Evolutionary conservation across 2,888 invertebrate genomes (phyloP).

Genomic region (Quadriops clusia): DNA sequence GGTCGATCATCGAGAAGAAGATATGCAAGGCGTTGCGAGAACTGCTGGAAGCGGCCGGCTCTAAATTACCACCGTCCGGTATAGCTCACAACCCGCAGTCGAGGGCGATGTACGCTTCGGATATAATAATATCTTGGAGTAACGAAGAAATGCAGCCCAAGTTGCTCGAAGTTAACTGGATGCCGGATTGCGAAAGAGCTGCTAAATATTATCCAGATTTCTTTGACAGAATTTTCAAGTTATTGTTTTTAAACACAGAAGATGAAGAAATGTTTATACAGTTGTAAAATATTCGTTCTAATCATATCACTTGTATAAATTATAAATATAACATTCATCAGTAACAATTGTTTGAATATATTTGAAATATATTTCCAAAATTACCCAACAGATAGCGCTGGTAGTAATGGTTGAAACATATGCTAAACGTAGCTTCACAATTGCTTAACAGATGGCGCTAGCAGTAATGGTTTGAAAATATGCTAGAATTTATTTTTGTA

Average conservation of each 20-base stretch:
- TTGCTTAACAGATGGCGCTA: no score
- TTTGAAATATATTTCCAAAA: no score
- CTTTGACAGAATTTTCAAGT: conserved; percentile 75
- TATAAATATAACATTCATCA: no score
- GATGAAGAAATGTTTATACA: conserved; percentile 33
- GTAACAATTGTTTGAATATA: no score
- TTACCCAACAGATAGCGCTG: no score
- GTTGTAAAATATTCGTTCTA: no score
- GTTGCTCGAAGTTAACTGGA: conserved; percentile 79
- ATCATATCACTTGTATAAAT: no score
- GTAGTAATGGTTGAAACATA: no score
- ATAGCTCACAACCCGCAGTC: conserved; percentile 69
- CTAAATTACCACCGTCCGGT: conserved; percentile 60
- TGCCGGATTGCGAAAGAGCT: conserved; percentile 83
- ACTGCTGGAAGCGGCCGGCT: conserved; percentile 59
- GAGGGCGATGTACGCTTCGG: conserved; percentile 79
- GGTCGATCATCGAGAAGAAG: conserved; percentile 57
- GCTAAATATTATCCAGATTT: conserved; percentile 83
- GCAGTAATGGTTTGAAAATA: no score
- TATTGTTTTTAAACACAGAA: conserved; percentile 58
- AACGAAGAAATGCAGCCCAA: conserved; percentile 55
- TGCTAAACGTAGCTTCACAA: no score
- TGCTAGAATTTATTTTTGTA: no score
- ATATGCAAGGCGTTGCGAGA: conserved; percentile 61
- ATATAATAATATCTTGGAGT: conserved; percentile 81